These are phyloP conservation scores for Hyperoplus immaculatus DNA, from an alignment of 2,797 vertebrate genomes.

Conservation along the genomic window DNA sequence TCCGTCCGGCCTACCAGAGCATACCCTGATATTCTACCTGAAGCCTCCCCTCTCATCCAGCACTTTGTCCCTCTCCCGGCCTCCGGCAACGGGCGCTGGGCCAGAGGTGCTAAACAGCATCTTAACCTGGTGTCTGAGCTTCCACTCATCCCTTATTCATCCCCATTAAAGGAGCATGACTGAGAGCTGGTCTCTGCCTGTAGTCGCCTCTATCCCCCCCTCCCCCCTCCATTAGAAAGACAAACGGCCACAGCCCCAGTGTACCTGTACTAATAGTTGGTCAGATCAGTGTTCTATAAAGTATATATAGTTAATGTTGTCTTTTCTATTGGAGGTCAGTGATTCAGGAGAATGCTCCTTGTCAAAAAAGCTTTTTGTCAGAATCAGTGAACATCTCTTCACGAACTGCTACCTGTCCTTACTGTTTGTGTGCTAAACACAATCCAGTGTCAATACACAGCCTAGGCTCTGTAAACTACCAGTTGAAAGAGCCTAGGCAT, in stretches of 20 bases:
- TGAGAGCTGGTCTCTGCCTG: constrained; percentile 68
- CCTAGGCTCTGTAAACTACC: too few relatives aligned
- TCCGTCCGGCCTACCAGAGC: background rate
- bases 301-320: too few relatives aligned
- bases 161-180: constrained; percentile 75
- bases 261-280: constrained; percentile 49
- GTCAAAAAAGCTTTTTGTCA: too few relatives aligned
- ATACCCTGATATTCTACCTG: constrained; percentile 23
- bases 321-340: too few relatives aligned
- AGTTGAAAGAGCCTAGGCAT: too few relatives aligned
- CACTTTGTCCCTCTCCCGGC: constrained; percentile 34
- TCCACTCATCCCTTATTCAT: constrained; percentile 79
- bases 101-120: constrained; percentile 73
- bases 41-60: constrained; percentile 28
- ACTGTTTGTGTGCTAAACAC: too few relatives aligned
- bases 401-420: too few relatives aligned
- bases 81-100: constrained; percentile 49
- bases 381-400: too few relatives aligned
- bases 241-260: constrained; percentile 62
- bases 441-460: too few relatives aligned
- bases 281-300: background rate
- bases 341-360: too few relatives aligned
- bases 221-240: constrained; percentile 72
- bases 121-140: constrained; percentile 76
- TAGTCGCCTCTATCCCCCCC: constrained; percentile 45